Base-by-base conservation (phyloP, 2,888 invertebrate species). In the Heteromurus nitidus region DNA sequence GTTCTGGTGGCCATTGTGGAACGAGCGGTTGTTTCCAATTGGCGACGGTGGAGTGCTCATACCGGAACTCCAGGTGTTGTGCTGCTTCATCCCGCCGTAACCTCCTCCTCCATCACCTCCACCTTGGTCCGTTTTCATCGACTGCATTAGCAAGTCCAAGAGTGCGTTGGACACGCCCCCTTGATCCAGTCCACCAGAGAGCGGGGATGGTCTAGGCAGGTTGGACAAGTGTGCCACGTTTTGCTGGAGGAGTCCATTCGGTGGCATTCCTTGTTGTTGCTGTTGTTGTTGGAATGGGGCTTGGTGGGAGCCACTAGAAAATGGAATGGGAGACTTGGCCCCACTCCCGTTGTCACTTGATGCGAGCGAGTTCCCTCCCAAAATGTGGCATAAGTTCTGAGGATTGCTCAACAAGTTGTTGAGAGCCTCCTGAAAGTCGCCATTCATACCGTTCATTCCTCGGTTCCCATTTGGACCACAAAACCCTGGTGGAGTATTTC, bases 391-490 rank as follows among this genome's bases (percentile, higher is more conserved):
- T 80, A 89, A 84, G 83, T 87, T 89, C 81, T 89, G 89, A 1
- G 89, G 88, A 85, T 89, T 89, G 80, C 86, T 88, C 47, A 89
- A 85, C 24, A 89, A 84, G 13, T 88, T 88, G 68, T 87, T 88
- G 53, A 89, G 85, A 9, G 88, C 88, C 67, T 88, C 88, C 72
- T 89, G 89, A 47, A 89, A 82, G 44, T 89, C 89, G 24, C 88
- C 88, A 58, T 58, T 82, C 85, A 83, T 82, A 42, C 82, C 82
- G 30, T 76, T 81, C 53, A 77, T 73, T 67, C 58, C 72, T 74
- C 77, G 75, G 81, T 83, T 86, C 50, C 68, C 84, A 80, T 81
- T 86, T 20, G 84, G 87, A 16, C 68, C 82, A 22, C 76, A 80
- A 73, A 86, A 87, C 64, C 82, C 87, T 36, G 85, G 87, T 47